These are phyloP conservation scores for Tonatia bakeri DNA, from an alignment of 2,113 vertebrate species.

Conservation along the genomic window DNA sequence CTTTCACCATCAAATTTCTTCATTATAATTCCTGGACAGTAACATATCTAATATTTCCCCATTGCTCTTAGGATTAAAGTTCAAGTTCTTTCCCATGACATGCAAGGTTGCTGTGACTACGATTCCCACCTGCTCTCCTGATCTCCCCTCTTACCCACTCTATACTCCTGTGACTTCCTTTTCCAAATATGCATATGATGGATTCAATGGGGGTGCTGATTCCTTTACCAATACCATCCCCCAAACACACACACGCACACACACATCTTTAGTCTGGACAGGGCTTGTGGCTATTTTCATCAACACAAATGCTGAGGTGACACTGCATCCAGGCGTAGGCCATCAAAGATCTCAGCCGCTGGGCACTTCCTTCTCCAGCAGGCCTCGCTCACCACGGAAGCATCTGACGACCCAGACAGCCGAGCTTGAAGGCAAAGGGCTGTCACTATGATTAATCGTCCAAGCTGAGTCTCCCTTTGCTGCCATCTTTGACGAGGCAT, in stretches of 20 bases:
- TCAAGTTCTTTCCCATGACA: not conserved
- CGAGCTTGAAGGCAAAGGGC: accelerated
- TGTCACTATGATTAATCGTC: not conserved
- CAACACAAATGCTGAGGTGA: not conserved
- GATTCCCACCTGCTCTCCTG: not conserved
- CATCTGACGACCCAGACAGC: not conserved
- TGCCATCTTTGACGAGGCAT: not conserved
- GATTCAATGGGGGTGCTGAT: not conserved
- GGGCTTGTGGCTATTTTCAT: not conserved
- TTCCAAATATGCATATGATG: not conserved
- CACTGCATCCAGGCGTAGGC: not conserved
- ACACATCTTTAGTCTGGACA: not conserved
- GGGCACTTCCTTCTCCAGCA: not conserved
- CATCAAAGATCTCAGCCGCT: not conserved
- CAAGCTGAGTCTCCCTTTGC: not conserved
- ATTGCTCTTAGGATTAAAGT: not conserved
- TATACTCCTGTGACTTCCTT: not conserved
- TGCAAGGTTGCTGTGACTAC: not conserved
- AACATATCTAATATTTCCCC: not conserved
- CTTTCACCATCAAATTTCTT: not conserved
- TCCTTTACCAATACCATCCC: not conserved
- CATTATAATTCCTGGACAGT: not conserved
- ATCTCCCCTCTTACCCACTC: not conserved
- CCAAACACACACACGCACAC: not conserved
- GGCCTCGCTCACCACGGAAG: not conserved